Evolutionary conservation across 2,797 vertebrate species (phyloP).

Genomic region (Spinibarbus caldwelli): DNA sequence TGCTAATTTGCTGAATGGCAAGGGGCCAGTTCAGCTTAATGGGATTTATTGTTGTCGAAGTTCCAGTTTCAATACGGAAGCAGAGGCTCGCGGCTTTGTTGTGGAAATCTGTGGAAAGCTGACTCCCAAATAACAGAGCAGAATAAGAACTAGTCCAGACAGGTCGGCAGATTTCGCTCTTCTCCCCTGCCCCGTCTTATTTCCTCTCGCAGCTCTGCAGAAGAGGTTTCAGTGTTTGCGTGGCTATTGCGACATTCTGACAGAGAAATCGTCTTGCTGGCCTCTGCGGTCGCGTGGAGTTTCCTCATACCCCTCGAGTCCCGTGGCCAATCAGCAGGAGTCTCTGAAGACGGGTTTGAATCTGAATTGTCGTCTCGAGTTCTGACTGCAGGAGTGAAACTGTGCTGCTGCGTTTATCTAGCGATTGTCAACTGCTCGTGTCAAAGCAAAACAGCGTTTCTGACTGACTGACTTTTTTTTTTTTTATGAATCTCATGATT

Average conservation of each 20-base stretch:
- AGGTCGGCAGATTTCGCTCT: background rate
- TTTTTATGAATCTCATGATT: background rate
- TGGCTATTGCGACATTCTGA: constrained; percentile 58
- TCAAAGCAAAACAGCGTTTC: background rate
- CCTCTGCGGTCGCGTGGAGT: constrained; percentile 40
- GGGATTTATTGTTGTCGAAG: background rate
- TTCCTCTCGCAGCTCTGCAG: constrained; percentile 21
- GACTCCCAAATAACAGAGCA: constrained; percentile 28
- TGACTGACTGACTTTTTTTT: no score
- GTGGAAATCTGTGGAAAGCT: constrained; percentile 57
- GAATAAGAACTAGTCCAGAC: constrained; percentile 55
- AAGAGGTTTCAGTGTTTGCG: constrained; percentile 25
- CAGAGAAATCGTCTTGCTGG: background rate
- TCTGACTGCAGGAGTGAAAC: constrained; percentile 22
- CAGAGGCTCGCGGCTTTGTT: constrained; percentile 54
- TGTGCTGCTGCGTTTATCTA: background rate
- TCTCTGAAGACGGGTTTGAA: constrained; percentile 66
- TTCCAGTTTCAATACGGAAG: background rate
- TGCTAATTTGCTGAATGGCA: background rate
- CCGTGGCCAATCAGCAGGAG: constrained; percentile 60
- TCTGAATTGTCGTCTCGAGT: constrained; percentile 57
- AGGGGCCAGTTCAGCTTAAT: background rate
- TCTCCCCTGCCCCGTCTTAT: background rate
- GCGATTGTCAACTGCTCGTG: background rate
- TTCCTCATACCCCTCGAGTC: constrained; percentile 72